Evolutionary conservation across 2,888 invertebrate genomes (phyloP).

Genomic region (Cryptus armator): DNA sequence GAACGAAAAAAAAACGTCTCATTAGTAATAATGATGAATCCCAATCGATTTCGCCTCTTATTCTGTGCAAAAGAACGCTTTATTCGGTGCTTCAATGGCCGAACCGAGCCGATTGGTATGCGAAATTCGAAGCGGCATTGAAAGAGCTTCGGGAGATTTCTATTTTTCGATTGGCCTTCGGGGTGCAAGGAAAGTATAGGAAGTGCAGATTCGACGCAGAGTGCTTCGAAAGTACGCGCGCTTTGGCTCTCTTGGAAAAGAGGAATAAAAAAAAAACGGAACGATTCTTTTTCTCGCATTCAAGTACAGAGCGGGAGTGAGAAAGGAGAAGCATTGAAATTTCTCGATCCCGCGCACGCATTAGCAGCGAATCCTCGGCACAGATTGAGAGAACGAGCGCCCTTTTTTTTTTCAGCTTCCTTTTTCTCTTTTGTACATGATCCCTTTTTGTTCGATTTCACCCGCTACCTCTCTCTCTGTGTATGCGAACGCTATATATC

Average conservation of each 20-base stretch:
- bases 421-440: slow-evolving; percentile 36
- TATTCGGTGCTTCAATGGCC: background rate
- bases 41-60: slow-evolving; percentile 15
- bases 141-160: slow-evolving; percentile 39
- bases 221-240: slow-evolving; percentile 37
- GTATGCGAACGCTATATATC: slow-evolving; percentile 37
- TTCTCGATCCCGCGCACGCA: slow-evolving; percentile 60
- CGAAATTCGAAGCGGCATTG: slow-evolving; percentile 48
- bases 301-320: slow-evolving; percentile 10
- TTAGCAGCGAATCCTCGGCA: slow-evolving; percentile 52
- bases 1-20: slow-evolving; percentile 26
- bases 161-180: slow-evolving; percentile 47
- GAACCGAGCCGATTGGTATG: slow-evolving; percentile 45
- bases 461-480: slow-evolving; percentile 16
- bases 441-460: slow-evolving; percentile 50
- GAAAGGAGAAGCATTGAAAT: slow-evolving; percentile 55
- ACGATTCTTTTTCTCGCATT: slow-evolving; percentile 44
- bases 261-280: background rate
- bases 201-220: slow-evolving; percentile 19
- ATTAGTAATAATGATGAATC: slow-evolving; percentile 51
- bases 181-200: slow-evolving; percentile 42
- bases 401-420: slow-evolving; percentile 45
- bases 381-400: slow-evolving; percentile 46
- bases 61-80: slow-evolving; percentile 8
- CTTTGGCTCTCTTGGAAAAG: slow-evolving; percentile 23